These are phyloP conservation scores for Coregonus clupeaformis DNA, from an alignment of 2,113 vertebrate species.

Conservation along the genomic window DNA sequence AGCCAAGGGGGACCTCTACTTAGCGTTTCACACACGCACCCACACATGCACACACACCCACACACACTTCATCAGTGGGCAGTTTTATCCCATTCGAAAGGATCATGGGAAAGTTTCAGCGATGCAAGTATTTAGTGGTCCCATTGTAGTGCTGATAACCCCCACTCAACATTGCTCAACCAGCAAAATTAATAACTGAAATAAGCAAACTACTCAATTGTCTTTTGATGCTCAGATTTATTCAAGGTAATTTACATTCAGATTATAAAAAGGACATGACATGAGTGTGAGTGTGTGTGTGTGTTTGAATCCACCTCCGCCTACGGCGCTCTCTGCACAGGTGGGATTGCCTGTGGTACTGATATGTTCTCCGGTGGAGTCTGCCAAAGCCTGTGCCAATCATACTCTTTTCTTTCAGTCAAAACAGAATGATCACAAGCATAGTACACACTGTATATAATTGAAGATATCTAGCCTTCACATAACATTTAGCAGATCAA, in stretches of 20 bases:
- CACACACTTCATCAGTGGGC: constrained; percentile 21
- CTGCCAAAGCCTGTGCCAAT: constrained; percentile 19
- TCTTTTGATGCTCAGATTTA: too few relatives aligned
- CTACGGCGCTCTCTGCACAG: constrained; percentile 9
- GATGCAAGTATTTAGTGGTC: not conserved
- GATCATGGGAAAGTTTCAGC: constrained; percentile 57
- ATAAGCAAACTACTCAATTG: too few relatives aligned
- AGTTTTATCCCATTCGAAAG: constrained; percentile 25
- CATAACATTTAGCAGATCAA: too few relatives aligned
- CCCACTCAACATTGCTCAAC: not conserved
- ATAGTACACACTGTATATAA: not conserved
- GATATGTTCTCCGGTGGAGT: constrained; percentile 11
- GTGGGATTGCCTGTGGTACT: constrained; percentile 27
- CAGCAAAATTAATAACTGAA: not conserved
- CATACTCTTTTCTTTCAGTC: constrained; percentile 15
- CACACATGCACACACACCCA: not conserved
- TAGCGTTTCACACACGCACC: constrained; percentile 25
- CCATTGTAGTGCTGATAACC: too few relatives aligned
- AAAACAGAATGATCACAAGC: constrained; percentile 22
- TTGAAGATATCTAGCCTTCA: not conserved
- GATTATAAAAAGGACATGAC: too few relatives aligned
- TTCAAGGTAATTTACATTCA: too few relatives aligned
- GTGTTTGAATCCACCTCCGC: constrained; percentile 5
- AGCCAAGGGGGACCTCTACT: constrained; percentile 34
- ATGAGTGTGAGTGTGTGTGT: constrained; percentile 1